Base-by-base conservation (phyloP, 2,888 invertebrate genomes). In the Tineola bisselliella region DNA sequence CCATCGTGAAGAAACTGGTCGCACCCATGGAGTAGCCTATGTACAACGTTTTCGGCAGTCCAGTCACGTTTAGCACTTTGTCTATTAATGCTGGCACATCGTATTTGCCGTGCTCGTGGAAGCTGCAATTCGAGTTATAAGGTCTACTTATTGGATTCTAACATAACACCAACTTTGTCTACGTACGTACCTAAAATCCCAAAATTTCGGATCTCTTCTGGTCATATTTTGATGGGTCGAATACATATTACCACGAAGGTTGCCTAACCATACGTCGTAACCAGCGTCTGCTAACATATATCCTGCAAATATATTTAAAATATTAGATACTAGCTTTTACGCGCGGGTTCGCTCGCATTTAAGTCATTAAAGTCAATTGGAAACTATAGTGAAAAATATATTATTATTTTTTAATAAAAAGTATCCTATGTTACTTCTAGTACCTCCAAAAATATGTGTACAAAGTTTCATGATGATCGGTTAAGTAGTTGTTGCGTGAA, bases 21-120 rank as follows among this genome's bases (percentile, higher is more conserved):
- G 88, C 82, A 0, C 90, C 91, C 80, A 91, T 84, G 0, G 90
- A 90, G 72, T 90, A 89, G 1, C 90, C 90, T 17, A 90, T 69
- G 76, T 87, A 90, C 64, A 89, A 68, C 44, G 87, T n/a, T 64
- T 76, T 80, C 0, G 71, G 54, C 61, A 86, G 64, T 62, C 86
- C 73, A 19, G 84, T 87, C 43, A 82, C 71, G 63, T 80, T 72
- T 2, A 87, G 69, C 0, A 90, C 77, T 54, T 78, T 75, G 68
- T 90, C 88, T 38, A 91, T 79, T 74, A 88, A 87, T 0, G 88
- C 81, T 1, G 90, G 89, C 0, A 89, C 66, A 68, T 91, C 91
- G 66, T 88, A 84, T 64, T 81, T 80, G 2, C 89, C 90, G 68
- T 89, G 88, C 68, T 90, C 90, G 67, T 90, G 88, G 63, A 89